Evolutionary conservation across 2,113 vertebrate genomes (phyloP), one percentile per base, ranked within the genome.

Genomic region (Connochaetes taurinus): DNA sequence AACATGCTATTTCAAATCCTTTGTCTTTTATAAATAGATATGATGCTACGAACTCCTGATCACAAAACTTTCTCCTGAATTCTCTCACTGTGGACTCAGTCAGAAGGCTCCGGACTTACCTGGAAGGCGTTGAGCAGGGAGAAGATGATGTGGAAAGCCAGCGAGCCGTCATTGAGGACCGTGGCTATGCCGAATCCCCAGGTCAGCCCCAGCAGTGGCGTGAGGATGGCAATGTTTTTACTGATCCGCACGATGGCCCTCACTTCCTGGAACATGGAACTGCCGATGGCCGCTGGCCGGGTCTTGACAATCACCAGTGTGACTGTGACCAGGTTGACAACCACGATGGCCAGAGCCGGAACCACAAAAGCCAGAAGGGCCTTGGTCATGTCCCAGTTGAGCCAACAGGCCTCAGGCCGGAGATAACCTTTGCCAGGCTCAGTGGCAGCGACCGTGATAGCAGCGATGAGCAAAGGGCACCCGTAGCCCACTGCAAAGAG

Each of bases 311-410:
- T 92, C 7, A 99, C 99, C 87, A 99, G 95, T 0, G 99, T n/a
- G 23, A 99, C 98, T 8, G 99, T 99, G 6, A 99, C 6, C 58
- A 99, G 60, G 83, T 99, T 99, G 21, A 99, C 98, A 3, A 97
- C 92, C 57, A 99, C 98, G 3, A 99, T 99, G 89, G 90, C 93
- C 96, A 99, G 93, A 19, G 99, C 99, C 0, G 99, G 99, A 80
- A 99, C 98, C n/a, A 99, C 98, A 87, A 99, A 99, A 10, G 99
- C 99, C 97, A 99, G 95, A 3, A 99, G 99, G 8, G 99, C 99
- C 87, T 98, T 99, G 0, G 99, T 99, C 47, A 98, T 78, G 3
- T 94, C 17, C 99, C 99, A 99, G 85, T 99, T 99, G 0, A 99
- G 99, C 99, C 99, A 99, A 84, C 99, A 99, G 53, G 98, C 98